Base-by-base conservation (phyloP, 2,113 vertebrate species). In the Orthonyx spaldingii region DNA sequence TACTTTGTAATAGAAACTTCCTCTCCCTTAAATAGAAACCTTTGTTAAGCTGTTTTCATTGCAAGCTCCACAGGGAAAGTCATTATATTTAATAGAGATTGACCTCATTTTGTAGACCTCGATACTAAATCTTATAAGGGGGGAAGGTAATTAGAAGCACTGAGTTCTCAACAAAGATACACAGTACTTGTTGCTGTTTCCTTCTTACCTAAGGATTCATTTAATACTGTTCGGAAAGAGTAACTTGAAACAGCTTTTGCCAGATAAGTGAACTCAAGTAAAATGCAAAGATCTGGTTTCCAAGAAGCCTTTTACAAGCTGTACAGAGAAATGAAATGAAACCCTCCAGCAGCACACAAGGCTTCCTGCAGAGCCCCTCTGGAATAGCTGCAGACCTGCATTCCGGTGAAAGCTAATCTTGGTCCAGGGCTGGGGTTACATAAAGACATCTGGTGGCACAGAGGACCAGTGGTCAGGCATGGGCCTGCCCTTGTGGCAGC, bases 181-280 rank as follows among this genome's bases (percentile, higher is more conserved):
- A 65, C 57, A 74, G 84, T 66, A 35, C 56, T 77, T 76, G 52
- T 78, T 56, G 64, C 49, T 85, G 24, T 52, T 46, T 80, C 49
- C 49, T 41, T 78, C 82, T 60, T 83, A 87, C 66, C 87, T 49
- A 10, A 18, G 9, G 41, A 76, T 82, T 69, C 47, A 42, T 91
- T 92, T 90, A 87, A 53, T 9, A 28, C 14, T 33, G 65, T 41
- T 92, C 20, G 41, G 84, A 94, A 89, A 85, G 49, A 91, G 87
- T 94, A 95, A 95, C 87, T 66, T 72, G 80, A 96, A 97, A 92
- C 92, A 84, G 75, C 39, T 47, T 90, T 46, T 93, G 74, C 84
- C 66, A 93, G 88, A 77, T 78, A 77, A 84, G 64, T 9, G 24
- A 90, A 84, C 60, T 39, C 76, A 32, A 88, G 64, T 60, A 8